Evolutionary conservation across 2,113 vertebrate genomes (phyloP).

Genomic region (Pseudorasbora parva): DNA sequence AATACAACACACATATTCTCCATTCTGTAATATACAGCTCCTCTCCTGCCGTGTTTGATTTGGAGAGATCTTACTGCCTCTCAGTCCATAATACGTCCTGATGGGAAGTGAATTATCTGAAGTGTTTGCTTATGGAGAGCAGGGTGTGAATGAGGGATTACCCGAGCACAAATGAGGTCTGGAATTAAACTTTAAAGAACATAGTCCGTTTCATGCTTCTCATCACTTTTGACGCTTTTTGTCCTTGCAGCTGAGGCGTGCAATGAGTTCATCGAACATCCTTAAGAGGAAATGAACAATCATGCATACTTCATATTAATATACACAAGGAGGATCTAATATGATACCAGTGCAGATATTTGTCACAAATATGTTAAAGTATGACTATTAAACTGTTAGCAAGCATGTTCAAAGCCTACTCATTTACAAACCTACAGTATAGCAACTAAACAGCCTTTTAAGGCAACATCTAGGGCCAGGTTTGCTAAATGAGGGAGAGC

Average conservation of each 20-base stretch:
- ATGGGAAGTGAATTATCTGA: conserved; percentile 42
- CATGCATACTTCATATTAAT: background rate
- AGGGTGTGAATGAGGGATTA: conserved; percentile 58
- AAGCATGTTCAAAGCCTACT: background rate
- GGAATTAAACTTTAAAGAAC: conserved; percentile 59
- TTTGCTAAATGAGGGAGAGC: too few species aligned
- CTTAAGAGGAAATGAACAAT: conserved; percentile 26
- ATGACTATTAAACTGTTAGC: background rate
- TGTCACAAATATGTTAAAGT: too few species aligned
- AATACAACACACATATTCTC: background rate
- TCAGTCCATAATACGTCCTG: conserved; percentile 27
- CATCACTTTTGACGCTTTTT: conserved; percentile 56
- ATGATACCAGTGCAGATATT: background rate
- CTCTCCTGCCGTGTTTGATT: background rate
- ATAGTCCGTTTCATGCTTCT: conserved; percentile 48
- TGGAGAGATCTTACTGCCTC: conserved; percentile 12
- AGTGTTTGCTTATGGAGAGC: conserved; percentile 53
- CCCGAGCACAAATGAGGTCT: conserved; percentile 54
- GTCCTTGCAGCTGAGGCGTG: conserved; percentile 47
- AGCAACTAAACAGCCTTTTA: background rate
- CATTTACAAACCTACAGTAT: background rate
- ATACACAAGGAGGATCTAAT: background rate
- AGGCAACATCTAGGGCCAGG: too few species aligned
- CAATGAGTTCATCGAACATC: conserved; percentile 34
- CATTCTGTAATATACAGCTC: background rate